Conservation (phyloP, 2,888 invertebrate species). For the Argyresthia goedartella region DNA sequence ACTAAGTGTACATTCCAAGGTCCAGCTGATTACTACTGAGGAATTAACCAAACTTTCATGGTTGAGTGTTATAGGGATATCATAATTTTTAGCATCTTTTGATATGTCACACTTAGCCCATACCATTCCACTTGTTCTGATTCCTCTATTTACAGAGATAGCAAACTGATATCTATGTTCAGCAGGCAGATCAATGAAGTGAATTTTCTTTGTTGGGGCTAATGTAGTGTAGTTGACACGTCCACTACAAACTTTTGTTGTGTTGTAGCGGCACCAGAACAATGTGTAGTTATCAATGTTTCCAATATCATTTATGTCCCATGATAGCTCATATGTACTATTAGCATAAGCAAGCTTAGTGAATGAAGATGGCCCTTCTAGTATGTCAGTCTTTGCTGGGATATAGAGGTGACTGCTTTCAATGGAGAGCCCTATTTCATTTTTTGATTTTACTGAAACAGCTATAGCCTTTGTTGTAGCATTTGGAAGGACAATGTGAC, state of each 20-base stretch:
- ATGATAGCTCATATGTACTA: constrained; percentile 80
- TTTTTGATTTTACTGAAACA: constrained; percentile 73
- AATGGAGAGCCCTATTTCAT: constrained; percentile 70
- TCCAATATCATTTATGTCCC: constrained; percentile 71
- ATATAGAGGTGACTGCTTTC: constrained; percentile 72
- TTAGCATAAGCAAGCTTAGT: constrained; percentile 81
- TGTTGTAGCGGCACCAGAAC: constrained; percentile 78
- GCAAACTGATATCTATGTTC: constrained; percentile 81
- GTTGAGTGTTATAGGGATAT: neutral
- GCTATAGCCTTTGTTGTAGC: constrained; percentile 49
- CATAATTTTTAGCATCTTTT: constrained; percentile 32
- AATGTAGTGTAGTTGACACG: constrained; percentile 54
- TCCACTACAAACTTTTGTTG: constrained; percentile 65
- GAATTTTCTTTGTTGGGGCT: constrained; percentile 43
- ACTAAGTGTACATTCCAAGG: constrained; percentile 80
- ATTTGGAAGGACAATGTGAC: constrained; percentile 46
- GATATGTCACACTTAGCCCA: constrained; percentile 82
- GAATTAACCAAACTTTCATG: neutral
- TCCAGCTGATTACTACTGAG: constrained; percentile 79
- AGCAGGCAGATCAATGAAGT: constrained; percentile 72
- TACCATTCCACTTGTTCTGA: constrained; percentile 84
- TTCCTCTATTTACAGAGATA: constrained; percentile 80
- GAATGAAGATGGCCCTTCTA: constrained; percentile 62
- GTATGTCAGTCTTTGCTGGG: constrained; percentile 61
- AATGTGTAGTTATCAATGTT: constrained; percentile 78